Evolutionary conservation across 2,797 vertebrate genomes (phyloP).

Genomic region (Enteromius mattozi): DNA sequence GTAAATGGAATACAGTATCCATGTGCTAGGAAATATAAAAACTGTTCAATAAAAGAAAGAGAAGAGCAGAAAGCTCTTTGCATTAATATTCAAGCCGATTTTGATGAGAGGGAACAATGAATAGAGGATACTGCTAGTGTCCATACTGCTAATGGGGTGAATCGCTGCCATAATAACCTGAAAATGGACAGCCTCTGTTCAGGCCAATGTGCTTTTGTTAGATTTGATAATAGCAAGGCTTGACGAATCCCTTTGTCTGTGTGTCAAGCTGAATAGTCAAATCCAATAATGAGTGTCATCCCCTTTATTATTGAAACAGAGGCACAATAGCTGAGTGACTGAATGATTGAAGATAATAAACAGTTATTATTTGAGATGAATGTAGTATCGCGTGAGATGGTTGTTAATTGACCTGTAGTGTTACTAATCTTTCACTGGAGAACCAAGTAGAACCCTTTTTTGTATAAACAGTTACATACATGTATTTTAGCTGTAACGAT

Average conservation of each 20-base stretch:
- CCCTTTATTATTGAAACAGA: slow-evolving; percentile 50
- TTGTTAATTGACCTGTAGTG: slow-evolving; percentile 46
- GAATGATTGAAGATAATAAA: slow-evolving; percentile 51
- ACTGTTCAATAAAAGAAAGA: background rate
- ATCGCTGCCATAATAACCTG: slow-evolving; percentile 42
- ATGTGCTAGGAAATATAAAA: slow-evolving; percentile 12
- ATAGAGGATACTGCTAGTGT: background rate
- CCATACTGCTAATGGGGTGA: background rate
- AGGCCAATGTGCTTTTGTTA: slow-evolving; percentile 49
- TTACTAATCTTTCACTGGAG: slow-evolving; percentile 32
- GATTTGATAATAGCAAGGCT: slow-evolving; percentile 49
- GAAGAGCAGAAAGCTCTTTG: slow-evolving; percentile 3
- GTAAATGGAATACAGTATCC: background rate
- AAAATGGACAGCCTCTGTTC: slow-evolving; percentile 31
- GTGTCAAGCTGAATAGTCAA: slow-evolving; percentile 54
- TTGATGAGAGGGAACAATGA: background rate
- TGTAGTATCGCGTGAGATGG: slow-evolving; percentile 41
- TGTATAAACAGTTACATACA: background rate
- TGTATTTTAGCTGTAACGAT: background rate
- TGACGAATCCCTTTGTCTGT: slow-evolving; percentile 44
- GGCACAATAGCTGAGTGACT: slow-evolving; percentile 46
- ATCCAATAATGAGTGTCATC: slow-evolving; percentile 54
- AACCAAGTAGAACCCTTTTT: slow-evolving; percentile 15
- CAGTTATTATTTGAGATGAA: slow-evolving; percentile 51
- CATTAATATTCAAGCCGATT: background rate